Conservation (phyloP, 2,888 invertebrate species). For the Cephus spinipes region DNA sequence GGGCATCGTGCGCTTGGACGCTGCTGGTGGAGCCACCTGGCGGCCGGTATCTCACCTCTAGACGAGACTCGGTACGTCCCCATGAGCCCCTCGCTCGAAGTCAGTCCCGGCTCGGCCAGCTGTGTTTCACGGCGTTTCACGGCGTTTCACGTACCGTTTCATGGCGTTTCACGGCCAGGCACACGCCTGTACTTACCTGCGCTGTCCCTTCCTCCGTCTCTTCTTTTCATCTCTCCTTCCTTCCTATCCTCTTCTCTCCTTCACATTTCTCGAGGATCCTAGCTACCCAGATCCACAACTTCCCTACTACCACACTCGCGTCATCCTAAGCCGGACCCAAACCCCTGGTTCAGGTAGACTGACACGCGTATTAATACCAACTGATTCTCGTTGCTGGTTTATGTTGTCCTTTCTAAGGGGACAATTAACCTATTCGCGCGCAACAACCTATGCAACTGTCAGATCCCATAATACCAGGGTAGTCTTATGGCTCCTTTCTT, state of each 20-base stretch:
- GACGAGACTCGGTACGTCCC: constrained; percentile 66
- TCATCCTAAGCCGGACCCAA: neutral
- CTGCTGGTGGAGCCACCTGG: constrained; percentile 76
- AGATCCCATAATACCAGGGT: neutral
- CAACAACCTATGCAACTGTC: neutral
- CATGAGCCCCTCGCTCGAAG: constrained; percentile 48
- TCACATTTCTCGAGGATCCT: neutral
- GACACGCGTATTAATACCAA: neutral
- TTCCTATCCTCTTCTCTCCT: neutral
- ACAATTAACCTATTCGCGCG: neutral
- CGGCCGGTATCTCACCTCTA: constrained; percentile 49
- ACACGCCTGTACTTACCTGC: constrained; percentile 61
- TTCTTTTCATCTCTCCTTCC: constrained; percentile 1
- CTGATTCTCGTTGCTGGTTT: neutral
- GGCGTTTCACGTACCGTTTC: constrained; percentile 2
- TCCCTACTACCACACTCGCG: neutral
- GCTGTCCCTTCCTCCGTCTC: neutral
- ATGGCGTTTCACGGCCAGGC: constrained; percentile 38
- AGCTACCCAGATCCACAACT: neutral
- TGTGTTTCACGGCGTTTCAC: constrained; percentile 4
- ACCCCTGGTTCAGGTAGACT: neutral
- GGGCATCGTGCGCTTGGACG: constrained; percentile 73
- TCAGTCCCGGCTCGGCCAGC: constrained; percentile 65
- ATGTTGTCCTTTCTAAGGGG: neutral
- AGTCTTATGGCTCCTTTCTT: neutral